Conservation (phyloP, 2,797 vertebrate species). For the Pipistrellus nathusii region DNA sequence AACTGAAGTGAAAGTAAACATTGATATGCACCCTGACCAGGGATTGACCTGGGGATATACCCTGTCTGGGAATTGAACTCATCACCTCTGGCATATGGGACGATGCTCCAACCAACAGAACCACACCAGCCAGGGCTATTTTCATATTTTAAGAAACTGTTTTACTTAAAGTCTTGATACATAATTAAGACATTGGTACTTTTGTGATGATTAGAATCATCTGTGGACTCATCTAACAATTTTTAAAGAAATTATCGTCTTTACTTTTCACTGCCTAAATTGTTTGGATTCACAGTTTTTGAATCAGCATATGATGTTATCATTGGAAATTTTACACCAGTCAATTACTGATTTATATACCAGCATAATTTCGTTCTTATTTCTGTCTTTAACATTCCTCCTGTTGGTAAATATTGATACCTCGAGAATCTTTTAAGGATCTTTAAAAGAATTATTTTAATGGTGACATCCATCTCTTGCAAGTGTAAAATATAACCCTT, state of each 20-base stretch:
- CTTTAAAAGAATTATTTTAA: not conserved
- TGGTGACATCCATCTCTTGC: not conserved
- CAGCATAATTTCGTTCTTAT: not conserved
- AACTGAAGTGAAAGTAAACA: too few species aligned
- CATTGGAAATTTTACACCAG: conserved; percentile 20
- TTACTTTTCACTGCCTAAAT: not conserved
- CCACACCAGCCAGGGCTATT: too few species aligned
- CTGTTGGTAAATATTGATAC: not conserved
- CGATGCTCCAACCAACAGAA: too few species aligned
- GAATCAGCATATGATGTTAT: not conserved
- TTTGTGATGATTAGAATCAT: not conserved
- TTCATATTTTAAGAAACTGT: not conserved
- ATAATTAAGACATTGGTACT: not conserved
- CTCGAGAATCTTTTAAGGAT: not conserved
- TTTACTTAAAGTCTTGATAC: not conserved
- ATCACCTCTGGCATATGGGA: too few species aligned
- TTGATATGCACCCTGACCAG: too few species aligned
- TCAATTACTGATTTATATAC: not conserved
- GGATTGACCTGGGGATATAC: too few species aligned
- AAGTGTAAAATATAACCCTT: not conserved
- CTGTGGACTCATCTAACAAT: not conserved
- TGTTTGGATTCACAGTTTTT: not conserved
- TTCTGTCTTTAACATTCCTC: conserved; percentile 1
- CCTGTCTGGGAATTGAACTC: too few species aligned
- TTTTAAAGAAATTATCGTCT: not conserved